Conservation (phyloP, 2,888 invertebrate species). For the Cristatella mucedo region DNA sequence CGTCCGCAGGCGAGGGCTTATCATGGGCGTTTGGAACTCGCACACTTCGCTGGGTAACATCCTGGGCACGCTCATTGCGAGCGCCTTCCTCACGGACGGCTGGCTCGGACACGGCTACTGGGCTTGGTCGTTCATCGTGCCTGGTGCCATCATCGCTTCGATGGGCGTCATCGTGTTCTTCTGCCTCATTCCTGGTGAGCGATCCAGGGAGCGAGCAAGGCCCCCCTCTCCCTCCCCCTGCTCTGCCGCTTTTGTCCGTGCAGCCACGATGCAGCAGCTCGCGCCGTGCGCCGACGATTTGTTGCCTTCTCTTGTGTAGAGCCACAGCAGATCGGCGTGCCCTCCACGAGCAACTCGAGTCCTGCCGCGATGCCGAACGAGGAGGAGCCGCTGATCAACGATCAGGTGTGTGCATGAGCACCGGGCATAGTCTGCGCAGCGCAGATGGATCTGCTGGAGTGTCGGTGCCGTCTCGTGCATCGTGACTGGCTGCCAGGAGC, state of each 20-base stretch:
- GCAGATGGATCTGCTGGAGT: no score
- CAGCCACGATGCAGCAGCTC: no score
- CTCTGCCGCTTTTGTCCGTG: no score
- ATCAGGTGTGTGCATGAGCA: no score
- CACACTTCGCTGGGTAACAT: constrained; percentile 92
- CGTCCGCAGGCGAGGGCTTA: constrained; percentile 45
- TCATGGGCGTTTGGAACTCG: constrained; percentile 93
- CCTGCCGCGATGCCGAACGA: neutral
- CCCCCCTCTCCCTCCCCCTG: no score
- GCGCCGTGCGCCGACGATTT: no score
- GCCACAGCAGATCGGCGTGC: constrained; percentile 56
- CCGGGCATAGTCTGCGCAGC: no score
- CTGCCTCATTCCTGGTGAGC: constrained; percentile 56
- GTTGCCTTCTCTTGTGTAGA: constrained; percentile 33
- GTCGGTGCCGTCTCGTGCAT: no score
- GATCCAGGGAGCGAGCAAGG: no score
- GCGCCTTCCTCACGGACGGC: constrained; percentile 56
- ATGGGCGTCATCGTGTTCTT: constrained; percentile 54
- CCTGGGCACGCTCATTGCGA: constrained; percentile 73
- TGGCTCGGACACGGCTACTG: constrained; percentile 46
- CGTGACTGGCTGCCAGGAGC: no score
- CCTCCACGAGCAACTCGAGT: constrained; percentile 22
- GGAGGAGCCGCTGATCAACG: constrained; percentile 12
- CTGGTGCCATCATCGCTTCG: constrained; percentile 56
- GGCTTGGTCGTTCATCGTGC: constrained; percentile 78